phyloP scores from a whole-genome alignment of 1,140 invertebrate genomes.

The Trachymyrmex septentrionalis region DNA sequence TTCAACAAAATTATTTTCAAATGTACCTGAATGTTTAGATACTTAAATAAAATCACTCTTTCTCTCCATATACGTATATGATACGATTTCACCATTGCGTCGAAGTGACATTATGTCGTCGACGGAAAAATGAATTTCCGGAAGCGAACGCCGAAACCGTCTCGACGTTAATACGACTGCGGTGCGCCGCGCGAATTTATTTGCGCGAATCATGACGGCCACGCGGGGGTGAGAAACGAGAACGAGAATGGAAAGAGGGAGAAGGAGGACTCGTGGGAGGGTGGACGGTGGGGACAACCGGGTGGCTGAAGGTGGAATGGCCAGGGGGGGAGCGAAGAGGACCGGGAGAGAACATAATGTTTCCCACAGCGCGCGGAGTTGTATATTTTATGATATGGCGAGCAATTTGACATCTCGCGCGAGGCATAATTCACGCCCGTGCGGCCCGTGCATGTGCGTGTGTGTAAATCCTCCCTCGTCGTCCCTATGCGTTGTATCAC shows the following conservation, averaged over 20 bases:
- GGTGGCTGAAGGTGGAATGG: conserved; percentile 52
- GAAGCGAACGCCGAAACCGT: conserved; percentile 62
- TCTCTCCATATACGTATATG: neutral
- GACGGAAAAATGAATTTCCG: conserved; percentile 60
- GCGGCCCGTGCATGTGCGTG: conserved; percentile 61
- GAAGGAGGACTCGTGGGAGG: conserved; percentile 4
- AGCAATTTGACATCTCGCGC: conserved; percentile 87
- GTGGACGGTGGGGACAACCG: conserved; percentile 48
- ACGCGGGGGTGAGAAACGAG: conserved; percentile 62
- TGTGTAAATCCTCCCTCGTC: conserved; percentile 50
- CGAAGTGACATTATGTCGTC: neutral
- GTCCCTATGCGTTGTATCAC: conserved; percentile 58
- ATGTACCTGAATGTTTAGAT: too few relatives aligned
- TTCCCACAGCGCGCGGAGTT: conserved; percentile 86
- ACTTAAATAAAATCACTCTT: too few relatives aligned
- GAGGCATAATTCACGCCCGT: conserved; percentile 86
- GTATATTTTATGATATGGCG: conserved; percentile 87
- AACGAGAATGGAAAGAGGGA: conserved; percentile 19
- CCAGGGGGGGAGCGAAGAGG: conserved; percentile 18
- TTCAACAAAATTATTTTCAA: too few relatives aligned
- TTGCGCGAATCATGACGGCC: conserved; percentile 68
- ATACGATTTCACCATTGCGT: neutral
- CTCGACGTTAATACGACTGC: conserved; percentile 60
- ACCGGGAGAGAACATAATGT: conserved; percentile 83
- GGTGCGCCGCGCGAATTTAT: conserved; percentile 69